phyloP scores from a whole-genome alignment of 2,888 invertebrate species.

The Lasiommata megera region DNA sequence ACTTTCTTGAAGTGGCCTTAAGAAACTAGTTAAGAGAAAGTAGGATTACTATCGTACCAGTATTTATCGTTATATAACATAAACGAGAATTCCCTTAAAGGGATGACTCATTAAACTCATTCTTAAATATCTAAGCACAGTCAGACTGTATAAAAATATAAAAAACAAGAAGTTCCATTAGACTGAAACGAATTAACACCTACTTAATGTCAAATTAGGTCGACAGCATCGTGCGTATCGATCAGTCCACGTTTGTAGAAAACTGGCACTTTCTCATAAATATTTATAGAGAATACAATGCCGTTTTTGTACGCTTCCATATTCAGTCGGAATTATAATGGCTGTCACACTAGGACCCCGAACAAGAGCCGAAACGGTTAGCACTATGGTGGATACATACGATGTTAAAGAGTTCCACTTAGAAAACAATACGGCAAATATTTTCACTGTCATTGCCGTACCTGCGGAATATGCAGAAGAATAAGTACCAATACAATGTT shows the following conservation, averaged over 20 bases:
- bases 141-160: not conserved
- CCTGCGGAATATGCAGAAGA: too few species aligned
- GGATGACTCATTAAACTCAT: conserved; percentile 15
- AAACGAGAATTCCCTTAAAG: conserved; percentile 36
- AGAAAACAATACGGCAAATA: conserved; percentile 68
- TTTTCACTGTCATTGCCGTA: conserved; percentile 21
- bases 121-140: not conserved
- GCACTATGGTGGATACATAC: conserved; percentile 73
- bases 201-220: conserved; percentile 70
- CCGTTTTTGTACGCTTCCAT: conserved; percentile 73
- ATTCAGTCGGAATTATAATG: conserved; percentile 78
- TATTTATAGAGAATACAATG: conserved; percentile 75
- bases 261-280: conserved; percentile 77
- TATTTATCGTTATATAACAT: conserved; percentile 68
- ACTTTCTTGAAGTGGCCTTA: conserved; percentile 77
- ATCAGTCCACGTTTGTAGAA: conserved; percentile 72
- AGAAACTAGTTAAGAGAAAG: conserved; percentile 80
- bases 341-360: conserved; percentile 74
- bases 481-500: too few species aligned
- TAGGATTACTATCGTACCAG: conserved; percentile 71
- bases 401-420: conserved; percentile 68
- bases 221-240: conserved; percentile 74
- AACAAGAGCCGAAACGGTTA: conserved; percentile 76
- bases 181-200: conserved; percentile 68
- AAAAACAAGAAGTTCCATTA: conserved; percentile 31